Percentiles rank a stretch among this genome's conserved stretches.
phyloP scores from a whole-genome alignment of 2,113 vertebrate species.

The Rhynchomys soricoides region DNA sequence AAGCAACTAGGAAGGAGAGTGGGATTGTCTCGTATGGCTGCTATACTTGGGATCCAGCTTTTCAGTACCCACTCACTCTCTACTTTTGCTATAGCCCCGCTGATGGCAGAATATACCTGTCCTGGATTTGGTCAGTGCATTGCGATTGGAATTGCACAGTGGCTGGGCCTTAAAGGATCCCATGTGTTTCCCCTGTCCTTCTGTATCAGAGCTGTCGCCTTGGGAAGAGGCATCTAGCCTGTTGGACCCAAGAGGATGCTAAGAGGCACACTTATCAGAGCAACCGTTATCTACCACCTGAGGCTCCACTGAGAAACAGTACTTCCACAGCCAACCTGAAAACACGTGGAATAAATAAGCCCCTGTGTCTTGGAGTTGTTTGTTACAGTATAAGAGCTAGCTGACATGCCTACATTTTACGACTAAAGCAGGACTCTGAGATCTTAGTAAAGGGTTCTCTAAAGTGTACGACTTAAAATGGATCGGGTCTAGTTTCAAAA shows the following conservation, averaged over 20 bases:
- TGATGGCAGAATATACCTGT: background rate
- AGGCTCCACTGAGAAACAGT: background rate
- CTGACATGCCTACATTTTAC: background rate
- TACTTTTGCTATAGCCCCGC: background rate
- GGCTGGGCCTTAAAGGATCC: background rate
- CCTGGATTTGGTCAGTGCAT: background rate
- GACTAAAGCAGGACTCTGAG: background rate
- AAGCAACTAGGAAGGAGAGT: background rate
- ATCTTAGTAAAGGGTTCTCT: background rate
- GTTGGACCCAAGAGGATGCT: background rate
- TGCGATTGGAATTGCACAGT: background rate
- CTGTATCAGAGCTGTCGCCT: background rate
- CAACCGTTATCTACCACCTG: background rate
- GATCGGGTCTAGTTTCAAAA: background rate
- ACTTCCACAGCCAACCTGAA: accelerated
- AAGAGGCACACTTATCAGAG: background rate
- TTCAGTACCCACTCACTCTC: background rate
- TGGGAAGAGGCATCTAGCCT: background rate
- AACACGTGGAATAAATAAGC: background rate
- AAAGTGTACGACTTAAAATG: background rate
- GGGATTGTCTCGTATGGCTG: accelerated
- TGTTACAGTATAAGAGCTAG: background rate
- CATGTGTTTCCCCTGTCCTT: background rate
- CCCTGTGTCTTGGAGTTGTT: background rate
- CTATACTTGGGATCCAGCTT: background rate